A percentile compares a stretch with the other conserved stretches of the same genome.
Evolutionary conservation across 1,140 invertebrate species (phyloP).

Genomic region (fruit fly (Drosophila melanogaster)): Release_6_plus_ISO1_MT NT_033777.3:17498001-17498500

Average conservation of each 20-base stretch:
- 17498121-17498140: too few relatives aligned
- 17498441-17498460: slow-evolving; percentile 11
- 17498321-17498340: slow-evolving; percentile 26
- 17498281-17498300: slow-evolving; percentile 52
- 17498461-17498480: slow-evolving; percentile 33
- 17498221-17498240: neutral
- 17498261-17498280: slow-evolving; percentile 57
- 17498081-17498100: too few relatives aligned
- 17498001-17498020: too few relatives aligned
- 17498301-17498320: slow-evolving; percentile 65
- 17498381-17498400: slow-evolving; percentile 30
- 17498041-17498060: too few relatives aligned
- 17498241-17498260: neutral
- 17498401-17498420: slow-evolving; percentile 42
- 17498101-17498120: too few relatives aligned
- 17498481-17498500: slow-evolving; percentile 20
- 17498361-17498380: slow-evolving; percentile 40
- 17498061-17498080: too few relatives aligned
- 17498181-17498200: too few relatives aligned
- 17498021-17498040: too few relatives aligned
- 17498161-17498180: too few relatives aligned
- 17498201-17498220: neutral
- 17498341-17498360: slow-evolving; percentile 49
- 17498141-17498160: too few relatives aligned
- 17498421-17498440: slow-evolving; percentile 16